These are phyloP conservation scores for Diarsia mendica DNA, from an alignment of 2,888 invertebrate species.

Conservation along the genomic window DNA sequence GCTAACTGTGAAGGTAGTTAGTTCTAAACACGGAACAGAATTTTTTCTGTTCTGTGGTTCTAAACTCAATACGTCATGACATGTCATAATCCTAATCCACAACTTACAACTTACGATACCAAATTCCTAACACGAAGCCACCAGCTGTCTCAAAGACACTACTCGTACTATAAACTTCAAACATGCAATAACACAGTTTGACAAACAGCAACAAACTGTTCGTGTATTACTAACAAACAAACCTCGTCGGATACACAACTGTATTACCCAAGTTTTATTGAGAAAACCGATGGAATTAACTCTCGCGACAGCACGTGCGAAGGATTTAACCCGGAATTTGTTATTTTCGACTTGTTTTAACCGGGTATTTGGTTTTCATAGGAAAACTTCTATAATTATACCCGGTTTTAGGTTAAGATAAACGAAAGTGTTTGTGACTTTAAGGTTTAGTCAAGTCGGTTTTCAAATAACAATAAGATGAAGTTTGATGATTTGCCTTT, in stretches of 20 bases:
- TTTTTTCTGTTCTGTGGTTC: no score
- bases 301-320: conserved; percentile 59
- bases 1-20: neutral
- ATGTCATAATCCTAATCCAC: no score
- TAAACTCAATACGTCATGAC: no score
- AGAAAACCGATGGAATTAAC: conserved; percentile 66
- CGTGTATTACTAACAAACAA: conserved; percentile 26
- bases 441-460: conserved; percentile 20
- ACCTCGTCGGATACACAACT: conserved; percentile 47
- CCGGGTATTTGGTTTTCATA: conserved; percentile 53
- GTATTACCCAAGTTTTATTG: conserved; percentile 75
- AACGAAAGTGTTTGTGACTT: conserved; percentile 49
- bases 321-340: conserved; percentile 61
- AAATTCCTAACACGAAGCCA: neutral
- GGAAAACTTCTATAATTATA: conserved; percentile 62
- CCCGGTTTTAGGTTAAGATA: conserved; percentile 47
- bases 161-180: neutral
- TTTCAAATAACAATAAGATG: conserved; percentile 25
- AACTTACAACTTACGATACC: neutral
- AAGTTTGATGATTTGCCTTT: conserved; percentile 3
- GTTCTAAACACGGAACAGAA: no score
- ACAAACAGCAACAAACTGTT: conserved; percentile 24
- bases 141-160: neutral
- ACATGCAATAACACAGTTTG: conserved; percentile 29
- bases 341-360: conserved; percentile 57